These are phyloP conservation scores for Eupithecia dodoneata DNA, from an alignment of 2,888 invertebrate genomes.

Conservation along the genomic window DNA sequence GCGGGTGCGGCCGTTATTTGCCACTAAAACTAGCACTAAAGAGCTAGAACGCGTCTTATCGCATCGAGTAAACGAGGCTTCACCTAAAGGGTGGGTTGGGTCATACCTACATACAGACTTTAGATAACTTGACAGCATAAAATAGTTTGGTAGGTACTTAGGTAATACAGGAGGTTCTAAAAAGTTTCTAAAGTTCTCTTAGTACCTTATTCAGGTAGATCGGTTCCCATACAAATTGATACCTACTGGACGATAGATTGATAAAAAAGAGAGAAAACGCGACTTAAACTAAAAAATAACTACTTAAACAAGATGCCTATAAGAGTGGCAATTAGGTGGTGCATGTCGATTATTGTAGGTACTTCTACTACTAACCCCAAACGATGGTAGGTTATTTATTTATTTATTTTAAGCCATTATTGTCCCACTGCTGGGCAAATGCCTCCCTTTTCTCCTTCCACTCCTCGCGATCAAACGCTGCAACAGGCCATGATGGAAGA, in stretches of 20 bases:
- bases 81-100: constrained; percentile 68
- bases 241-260: not conserved
- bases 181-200: not conserved
- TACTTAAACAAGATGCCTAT: too few relatives aligned
- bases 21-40: constrained; percentile 32
- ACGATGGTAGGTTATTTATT: too few relatives aligned
- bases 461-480: too few relatives aligned
- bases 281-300: too few relatives aligned
- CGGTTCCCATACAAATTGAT: not conserved
- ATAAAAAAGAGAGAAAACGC: too few relatives aligned
- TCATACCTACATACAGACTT: constrained; percentile 63
- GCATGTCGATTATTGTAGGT: not conserved
- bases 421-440: too few relatives aligned
- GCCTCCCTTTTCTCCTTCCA: too few relatives aligned
- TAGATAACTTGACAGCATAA: constrained; percentile 58
- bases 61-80: constrained; percentile 57
- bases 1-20: constrained; percentile 26
- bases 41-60: constrained; percentile 35
- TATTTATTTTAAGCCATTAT: too few relatives aligned
- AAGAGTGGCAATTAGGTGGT: not conserved
- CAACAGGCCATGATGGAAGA: too few relatives aligned
- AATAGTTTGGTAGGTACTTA: not conserved
- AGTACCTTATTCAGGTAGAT: not conserved
- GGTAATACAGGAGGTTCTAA: not conserved
- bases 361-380: not conserved